phyloP scores from a whole-genome alignment of 1,140 invertebrate species.

The Ooceraea biroi region DNA sequence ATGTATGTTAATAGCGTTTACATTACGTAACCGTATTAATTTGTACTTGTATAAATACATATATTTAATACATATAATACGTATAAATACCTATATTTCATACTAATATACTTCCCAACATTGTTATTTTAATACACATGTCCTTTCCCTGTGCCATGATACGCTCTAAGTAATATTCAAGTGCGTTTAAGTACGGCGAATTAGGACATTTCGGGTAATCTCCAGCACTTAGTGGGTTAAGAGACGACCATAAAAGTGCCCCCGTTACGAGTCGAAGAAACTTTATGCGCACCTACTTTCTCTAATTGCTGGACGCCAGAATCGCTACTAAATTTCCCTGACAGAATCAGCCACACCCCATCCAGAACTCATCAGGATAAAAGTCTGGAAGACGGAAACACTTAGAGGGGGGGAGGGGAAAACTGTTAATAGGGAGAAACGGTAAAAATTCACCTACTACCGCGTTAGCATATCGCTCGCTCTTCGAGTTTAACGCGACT shows the following conservation, averaged over 20 bases:
- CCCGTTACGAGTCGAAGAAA: conserved; percentile 68
- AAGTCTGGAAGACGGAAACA: conserved; percentile 65
- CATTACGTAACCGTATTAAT: not conserved
- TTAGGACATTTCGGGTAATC: conserved; percentile 52
- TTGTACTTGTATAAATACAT: not conserved
- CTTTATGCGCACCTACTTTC: conserved; percentile 74
- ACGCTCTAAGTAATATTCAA: conserved; percentile 33
- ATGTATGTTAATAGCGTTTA: not conserved
- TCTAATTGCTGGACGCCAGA: conserved; percentile 72
- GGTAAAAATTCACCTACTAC: conserved; percentile 51
- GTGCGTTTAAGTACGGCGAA: not conserved
- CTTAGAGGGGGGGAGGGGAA: conserved; percentile 21
- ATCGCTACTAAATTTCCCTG: conserved; percentile 75
- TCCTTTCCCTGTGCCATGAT: not conserved
- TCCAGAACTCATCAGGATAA: conserved; percentile 74
- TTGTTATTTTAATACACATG: too few species aligned
- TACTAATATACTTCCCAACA: too few species aligned
- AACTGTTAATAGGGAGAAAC: conserved; percentile 24
- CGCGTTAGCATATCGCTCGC: not conserved
- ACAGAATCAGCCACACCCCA: conserved; percentile 73
- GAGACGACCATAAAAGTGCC: conserved; percentile 60
- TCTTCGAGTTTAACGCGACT: conserved; percentile 30
- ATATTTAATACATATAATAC: not conserved
- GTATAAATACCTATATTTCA: not conserved
- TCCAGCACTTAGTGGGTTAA: conserved; percentile 46